Percentiles rank a stretch among this genome's conserved stretches.
These are phyloP conservation scores for Apamea epomidion DNA, from an alignment of 2,888 invertebrate genomes.

Conservation along the genomic window DNA sequence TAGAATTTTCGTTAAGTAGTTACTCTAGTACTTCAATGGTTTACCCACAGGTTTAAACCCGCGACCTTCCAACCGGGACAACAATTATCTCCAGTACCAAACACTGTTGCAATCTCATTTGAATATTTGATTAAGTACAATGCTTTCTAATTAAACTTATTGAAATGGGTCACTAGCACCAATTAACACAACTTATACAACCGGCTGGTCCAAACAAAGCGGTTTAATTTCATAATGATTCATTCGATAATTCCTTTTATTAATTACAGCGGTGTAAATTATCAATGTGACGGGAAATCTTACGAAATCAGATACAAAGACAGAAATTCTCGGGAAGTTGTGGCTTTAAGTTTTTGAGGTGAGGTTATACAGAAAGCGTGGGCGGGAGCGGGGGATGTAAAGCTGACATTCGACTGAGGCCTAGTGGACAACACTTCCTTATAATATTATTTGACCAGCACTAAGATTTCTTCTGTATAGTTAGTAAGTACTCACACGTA, in stretches of 20 bases:
- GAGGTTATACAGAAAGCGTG: conserved; percentile 30
- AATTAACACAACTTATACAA: conserved; percentile 46
- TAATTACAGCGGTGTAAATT: conserved; percentile 61
- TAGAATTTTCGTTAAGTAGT: background rate
- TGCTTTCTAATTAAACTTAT: conserved; percentile 78
- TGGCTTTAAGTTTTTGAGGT: conserved; percentile 21
- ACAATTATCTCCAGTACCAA: conserved; percentile 45
- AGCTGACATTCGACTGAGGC: background rate
- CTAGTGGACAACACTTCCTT: background rate
- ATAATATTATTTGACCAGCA: no score
- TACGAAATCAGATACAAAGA: conserved; percentile 53
- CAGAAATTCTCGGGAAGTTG: conserved; percentile 56
- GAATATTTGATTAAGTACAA: conserved; percentile 80
- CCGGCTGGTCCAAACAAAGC: conserved; percentile 57
- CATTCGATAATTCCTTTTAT: conserved; percentile 64
- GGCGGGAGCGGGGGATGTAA: background rate
- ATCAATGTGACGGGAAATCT: conserved; percentile 53
- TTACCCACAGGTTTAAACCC: conserved; percentile 26
- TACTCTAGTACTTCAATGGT: conserved; percentile 17
- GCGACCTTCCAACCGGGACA: conserved; percentile 53
- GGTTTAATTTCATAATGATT: conserved; percentile 62
- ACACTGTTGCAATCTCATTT: conserved; percentile 74
- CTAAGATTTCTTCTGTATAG: background rate
- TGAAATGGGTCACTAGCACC: conserved; percentile 62
- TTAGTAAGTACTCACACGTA: background rate